A percentile compares a stretch with the other conserved stretches of the same genome.
phyloP scores from a whole-genome alignment of 2,888 invertebrate species.

The Cybosia mesomella region DNA sequence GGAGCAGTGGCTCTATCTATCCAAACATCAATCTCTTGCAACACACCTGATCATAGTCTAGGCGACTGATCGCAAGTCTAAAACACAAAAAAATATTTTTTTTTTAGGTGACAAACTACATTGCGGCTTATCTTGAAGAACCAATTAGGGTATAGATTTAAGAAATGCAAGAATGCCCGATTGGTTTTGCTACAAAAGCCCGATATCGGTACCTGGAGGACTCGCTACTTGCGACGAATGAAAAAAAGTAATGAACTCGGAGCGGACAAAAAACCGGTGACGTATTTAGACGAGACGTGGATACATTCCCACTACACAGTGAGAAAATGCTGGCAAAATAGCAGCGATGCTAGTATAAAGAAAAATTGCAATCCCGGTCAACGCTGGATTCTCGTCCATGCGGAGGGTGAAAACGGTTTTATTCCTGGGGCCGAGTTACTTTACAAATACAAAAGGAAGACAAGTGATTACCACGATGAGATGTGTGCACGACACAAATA shows the following conservation, averaged over 20 bases:
- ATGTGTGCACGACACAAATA: no score
- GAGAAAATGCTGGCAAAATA: constrained; percentile 37
- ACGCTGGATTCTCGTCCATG: no score
- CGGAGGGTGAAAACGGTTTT: no score
- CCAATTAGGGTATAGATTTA: constrained; percentile 9
- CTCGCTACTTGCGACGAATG: constrained; percentile 5
- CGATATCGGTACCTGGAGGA: constrained; percentile 6
- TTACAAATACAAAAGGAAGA: neutral
- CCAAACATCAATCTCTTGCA: no score
- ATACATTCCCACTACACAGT: constrained; percentile 42
- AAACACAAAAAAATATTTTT: no score
- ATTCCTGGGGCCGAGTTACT: no score
- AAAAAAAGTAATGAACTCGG: constrained; percentile 9
- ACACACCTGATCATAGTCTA: no score
- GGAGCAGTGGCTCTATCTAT: no score
- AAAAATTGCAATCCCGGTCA: no score
- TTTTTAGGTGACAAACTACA: constrained; percentile 1
- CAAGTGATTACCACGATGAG: constrained; percentile 11
- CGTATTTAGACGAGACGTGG: constrained; percentile 12
- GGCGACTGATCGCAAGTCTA: no score
- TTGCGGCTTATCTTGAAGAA: constrained; percentile 5
- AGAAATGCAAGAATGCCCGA: constrained; percentile 8
- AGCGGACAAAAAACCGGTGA: constrained; percentile 12
- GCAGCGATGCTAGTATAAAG: neutral
- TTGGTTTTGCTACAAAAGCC: constrained; percentile 6